Evolutionary conservation across 1,140 invertebrate species (phyloP).

Genomic region (Listronotus oregonensis): DNA sequence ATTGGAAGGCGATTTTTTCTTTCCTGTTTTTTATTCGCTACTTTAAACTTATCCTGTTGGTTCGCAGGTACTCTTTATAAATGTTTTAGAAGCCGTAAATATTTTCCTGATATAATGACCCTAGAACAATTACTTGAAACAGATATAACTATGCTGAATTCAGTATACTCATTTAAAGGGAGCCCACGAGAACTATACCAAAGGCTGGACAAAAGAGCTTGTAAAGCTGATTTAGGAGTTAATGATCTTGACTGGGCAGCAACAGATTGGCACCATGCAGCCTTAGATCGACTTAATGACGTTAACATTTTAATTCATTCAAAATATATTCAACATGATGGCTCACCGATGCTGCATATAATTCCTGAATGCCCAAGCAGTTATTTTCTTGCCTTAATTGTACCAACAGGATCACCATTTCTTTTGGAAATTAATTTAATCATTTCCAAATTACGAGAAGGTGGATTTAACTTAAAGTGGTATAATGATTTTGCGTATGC

Average conservation of each 20-base stretch:
- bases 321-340: slow-evolving; percentile 19
- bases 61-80: slow-evolving; percentile 16
- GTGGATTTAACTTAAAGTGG: slow-evolving; percentile 35
- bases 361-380: slow-evolving; percentile 31
- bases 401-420: slow-evolving; percentile 36
- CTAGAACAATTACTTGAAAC: slow-evolving; percentile 33
- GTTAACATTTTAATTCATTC: slow-evolving; percentile 21
- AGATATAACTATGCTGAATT: slow-evolving; percentile 27
- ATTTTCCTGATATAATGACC: slow-evolving; percentile 28
- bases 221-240: slow-evolving; percentile 1
- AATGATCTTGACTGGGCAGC: background rate
- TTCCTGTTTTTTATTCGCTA: background rate
- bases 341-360: slow-evolving; percentile 30
- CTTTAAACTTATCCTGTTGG: background rate
- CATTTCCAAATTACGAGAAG: slow-evolving; percentile 25
- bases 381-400: slow-evolving; percentile 32
- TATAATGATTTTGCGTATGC: slow-evolving; percentile 27
- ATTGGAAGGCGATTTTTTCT: slow-evolving; percentile 9
- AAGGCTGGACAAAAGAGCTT: slow-evolving; percentile 11
- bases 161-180: slow-evolving; percentile 24
- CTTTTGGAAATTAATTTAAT: slow-evolving; percentile 24
- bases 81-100: slow-evolving; percentile 10
- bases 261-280: slow-evolving; percentile 21
- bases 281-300: slow-evolving; percentile 33
- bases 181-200: slow-evolving; percentile 13